Percentiles rank a stretch among this genome's conserved stretches.
Conservation (phyloP, 2,797 vertebrate genomes). For the Oreortyx pictus region DNA sequence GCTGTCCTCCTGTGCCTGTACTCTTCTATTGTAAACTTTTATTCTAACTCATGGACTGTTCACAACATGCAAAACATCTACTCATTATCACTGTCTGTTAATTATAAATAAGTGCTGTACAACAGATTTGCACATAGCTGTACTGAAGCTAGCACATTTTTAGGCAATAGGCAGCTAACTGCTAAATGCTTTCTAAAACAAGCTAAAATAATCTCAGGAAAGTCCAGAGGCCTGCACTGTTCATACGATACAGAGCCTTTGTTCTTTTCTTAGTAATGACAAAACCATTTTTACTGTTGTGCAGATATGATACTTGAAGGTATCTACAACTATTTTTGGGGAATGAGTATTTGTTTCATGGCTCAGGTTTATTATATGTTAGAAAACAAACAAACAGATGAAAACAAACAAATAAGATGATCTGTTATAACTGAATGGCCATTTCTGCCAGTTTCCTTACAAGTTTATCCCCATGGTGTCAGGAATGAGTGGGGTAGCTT, state of each 20-base stretch:
- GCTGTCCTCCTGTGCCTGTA: not conserved
- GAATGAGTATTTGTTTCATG: not conserved
- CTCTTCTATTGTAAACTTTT: not conserved
- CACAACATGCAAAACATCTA: not conserved
- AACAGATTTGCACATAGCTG: not conserved
- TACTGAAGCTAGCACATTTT: not conserved
- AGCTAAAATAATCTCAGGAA: not conserved
- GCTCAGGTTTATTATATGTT: not conserved
- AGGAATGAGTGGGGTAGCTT: not conserved
- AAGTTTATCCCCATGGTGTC: not conserved
- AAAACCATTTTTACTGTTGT: not conserved
- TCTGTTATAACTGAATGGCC: not conserved
- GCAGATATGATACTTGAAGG: not conserved
- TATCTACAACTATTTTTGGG: not conserved
- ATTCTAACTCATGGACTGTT: not conserved
- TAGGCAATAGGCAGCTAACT: not conserved
- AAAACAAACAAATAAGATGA: not conserved
- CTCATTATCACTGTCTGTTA: not conserved
- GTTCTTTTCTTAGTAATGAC: not conserved
- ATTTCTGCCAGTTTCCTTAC: not conserved
- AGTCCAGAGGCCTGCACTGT: not conserved
- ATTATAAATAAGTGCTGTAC: not conserved
- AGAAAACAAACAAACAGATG: not conserved
- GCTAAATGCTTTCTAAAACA: not conserved
- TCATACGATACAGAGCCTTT: not conserved